These are phyloP conservation scores for Hydrozoanthus gracilis DNA, from an alignment of 92 coral and sea anemone species.

Conservation along the genomic window DNA sequence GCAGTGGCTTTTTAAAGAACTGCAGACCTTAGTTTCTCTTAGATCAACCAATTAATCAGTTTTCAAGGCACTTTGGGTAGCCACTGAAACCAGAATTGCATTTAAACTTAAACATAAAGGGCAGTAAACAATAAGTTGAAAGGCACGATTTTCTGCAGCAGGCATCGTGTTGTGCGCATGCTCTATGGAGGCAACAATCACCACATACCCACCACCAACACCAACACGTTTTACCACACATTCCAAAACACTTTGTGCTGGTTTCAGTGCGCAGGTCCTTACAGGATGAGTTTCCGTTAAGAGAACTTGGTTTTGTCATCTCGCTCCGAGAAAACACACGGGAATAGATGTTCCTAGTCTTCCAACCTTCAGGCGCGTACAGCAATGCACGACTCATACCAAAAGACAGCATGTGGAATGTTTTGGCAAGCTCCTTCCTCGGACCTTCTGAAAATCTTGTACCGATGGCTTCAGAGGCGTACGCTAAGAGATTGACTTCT, in stretches of 20 bases:
- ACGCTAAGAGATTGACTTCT: constrained; percentile 7
- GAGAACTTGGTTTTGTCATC: neutral
- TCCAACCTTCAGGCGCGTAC: neutral
- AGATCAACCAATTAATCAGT: neutral
- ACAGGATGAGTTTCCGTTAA: neutral
- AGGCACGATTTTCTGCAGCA: constrained; percentile 27
- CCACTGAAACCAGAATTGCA: constrained; percentile 21
- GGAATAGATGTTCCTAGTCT: neutral
- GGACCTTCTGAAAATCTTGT: neutral
- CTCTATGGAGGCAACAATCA: constrained; percentile 33
- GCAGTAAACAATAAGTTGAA: constrained; percentile 4
- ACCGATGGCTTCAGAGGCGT: constrained; percentile 18
- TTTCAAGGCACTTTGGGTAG: constrained; percentile 10
- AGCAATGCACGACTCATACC: constrained; percentile 23
- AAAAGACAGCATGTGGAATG: constrained; percentile 15
- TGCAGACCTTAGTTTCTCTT: neutral
- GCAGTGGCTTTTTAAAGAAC: too few relatives aligned
- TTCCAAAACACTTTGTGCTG: constrained; percentile 6
- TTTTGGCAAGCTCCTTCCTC: neutral
- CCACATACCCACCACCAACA: constrained; percentile 37
- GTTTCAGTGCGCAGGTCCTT: constrained; percentile 7
- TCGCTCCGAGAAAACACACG: neutral
- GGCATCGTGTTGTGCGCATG: constrained; percentile 30
- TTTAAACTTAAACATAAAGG: constrained; percentile 12
- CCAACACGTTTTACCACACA: constrained; percentile 26